Base-by-base conservation (phyloP, 1,140 invertebrate genomes). In the Diuraphis noxia region DNA sequence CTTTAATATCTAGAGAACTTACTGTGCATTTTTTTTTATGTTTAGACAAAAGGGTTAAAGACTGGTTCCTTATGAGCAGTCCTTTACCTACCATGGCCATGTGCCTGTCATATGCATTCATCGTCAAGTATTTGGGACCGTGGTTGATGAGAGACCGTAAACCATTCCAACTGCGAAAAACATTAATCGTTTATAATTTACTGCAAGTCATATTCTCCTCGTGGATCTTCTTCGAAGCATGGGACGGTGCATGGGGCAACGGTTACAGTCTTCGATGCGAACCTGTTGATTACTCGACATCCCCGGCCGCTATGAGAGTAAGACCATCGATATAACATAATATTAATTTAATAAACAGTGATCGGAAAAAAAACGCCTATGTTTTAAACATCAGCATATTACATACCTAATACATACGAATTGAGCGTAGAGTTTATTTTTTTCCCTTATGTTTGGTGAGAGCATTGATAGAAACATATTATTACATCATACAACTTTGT, bases 211-310 rank as follows among this genome's bases (percentile, higher is more conserved):
- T 97, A 93, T 96, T 98, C 93, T 97, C 96, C 93, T 94, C 95
- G 85, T 98, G 97, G 96, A 94, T 98, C 79, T 97, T 97, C 94
- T 95, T 96, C 93, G 96, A 97, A 95, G 96, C 96, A 93, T 95
- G 97, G 94, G 95, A 95, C 94, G 96, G 96, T 93, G 96, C 96
- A 93, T 97, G 96, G 96, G 96, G 96, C 92, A 94, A 96, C 84
- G 94, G 96, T 86, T 97, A 98, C 95, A 98, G 96, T 94, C 97
- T 97, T 93, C 95, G 95, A 92, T 98, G 98, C 94, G 97, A 98
- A 94, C 97, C 97, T 21, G 97, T 98, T 92, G 97, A 97, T 94
- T 97, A 98, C 94, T 96, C 96, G 30, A 94, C 95, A 93, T 96
- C 95, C 94, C 95, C 96, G 36, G 95, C 95, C 92, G 97, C 97